These are phyloP conservation scores for Brachionus sp. DNA, from an alignment of 1,140 invertebrate genomes.

Conservation along the genomic window DNA sequence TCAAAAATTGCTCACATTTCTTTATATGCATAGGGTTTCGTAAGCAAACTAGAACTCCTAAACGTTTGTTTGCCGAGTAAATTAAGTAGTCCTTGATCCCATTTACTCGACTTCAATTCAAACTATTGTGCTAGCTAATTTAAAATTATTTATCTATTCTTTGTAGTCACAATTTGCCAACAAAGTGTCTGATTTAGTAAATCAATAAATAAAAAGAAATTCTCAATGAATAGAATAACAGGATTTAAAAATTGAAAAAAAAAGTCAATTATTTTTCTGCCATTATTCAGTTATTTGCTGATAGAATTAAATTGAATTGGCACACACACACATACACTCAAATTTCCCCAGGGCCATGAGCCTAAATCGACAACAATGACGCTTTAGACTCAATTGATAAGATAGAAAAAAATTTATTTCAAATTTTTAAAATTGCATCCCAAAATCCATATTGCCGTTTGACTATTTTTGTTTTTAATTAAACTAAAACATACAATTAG, in stretches of 20 bases:
- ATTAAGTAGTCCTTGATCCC: background rate
- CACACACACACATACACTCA: background rate
- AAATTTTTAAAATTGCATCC: background rate
- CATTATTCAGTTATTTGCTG: background rate
- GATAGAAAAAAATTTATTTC: slow-evolving; percentile 4
- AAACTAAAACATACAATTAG: slow-evolving; percentile 41
- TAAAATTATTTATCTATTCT: too few species aligned
- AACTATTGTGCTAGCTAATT: too few species aligned
- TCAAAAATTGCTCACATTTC: background rate
- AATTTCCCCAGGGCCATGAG: background rate
- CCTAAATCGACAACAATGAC: slow-evolving; percentile 3
- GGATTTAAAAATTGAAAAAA: slow-evolving; percentile 11
- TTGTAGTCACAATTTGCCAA: too few species aligned
- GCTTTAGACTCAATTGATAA: slow-evolving; percentile 9
- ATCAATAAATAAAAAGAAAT: background rate
- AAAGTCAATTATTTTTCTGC: slow-evolving; percentile 17
- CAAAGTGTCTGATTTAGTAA: background rate
- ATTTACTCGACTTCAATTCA: background rate
- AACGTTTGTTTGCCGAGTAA: background rate
- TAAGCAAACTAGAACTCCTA: background rate
- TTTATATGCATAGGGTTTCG: background rate
- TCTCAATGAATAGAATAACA: background rate
- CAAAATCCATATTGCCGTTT: background rate
- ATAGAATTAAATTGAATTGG: background rate
- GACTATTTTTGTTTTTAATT: background rate